phyloP scores from a whole-genome alignment of 2,113 vertebrate genomes.

The Zosterops japonicus region DNA sequence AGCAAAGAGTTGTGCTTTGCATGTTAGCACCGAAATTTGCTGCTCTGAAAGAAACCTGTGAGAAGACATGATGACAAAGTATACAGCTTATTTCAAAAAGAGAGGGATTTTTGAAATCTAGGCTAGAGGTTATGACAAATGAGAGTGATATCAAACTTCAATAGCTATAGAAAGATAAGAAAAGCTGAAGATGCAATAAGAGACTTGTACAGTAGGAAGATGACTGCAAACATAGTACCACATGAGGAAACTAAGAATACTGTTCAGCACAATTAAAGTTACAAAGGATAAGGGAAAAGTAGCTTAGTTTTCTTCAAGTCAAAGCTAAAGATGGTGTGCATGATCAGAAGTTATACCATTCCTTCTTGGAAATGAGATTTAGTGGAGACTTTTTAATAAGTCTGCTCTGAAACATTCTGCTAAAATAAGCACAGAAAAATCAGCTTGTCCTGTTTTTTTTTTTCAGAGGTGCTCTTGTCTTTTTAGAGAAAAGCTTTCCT shows the following conservation, averaged over 20 bases:
- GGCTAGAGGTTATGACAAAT: slow-evolving; percentile 26
- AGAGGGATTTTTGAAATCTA: background rate
- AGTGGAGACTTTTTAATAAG: background rate
- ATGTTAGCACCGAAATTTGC: background rate
- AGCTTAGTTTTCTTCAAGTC: slow-evolving; percentile 19
- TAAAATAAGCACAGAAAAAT: slow-evolving; percentile 40
- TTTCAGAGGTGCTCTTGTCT: background rate
- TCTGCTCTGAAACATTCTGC: background rate
- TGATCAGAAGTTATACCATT: background rate
- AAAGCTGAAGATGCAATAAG: slow-evolving; percentile 29
- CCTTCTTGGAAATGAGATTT: slow-evolving; percentile 3
- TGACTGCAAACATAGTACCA: background rate
- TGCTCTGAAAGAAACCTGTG: background rate
- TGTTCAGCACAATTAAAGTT: slow-evolving; percentile 57
- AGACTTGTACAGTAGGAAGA: slow-evolving; percentile 31
- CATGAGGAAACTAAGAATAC: slow-evolving; percentile 44
- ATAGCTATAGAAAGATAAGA: slow-evolving; percentile 35
- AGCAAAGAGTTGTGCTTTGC: background rate
- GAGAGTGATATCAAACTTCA: background rate
- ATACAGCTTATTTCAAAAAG: background rate
- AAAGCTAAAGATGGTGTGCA: slow-evolving; percentile 40
- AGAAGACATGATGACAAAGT: background rate
- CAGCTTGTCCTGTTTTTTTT: background rate
- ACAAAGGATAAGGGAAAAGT: slow-evolving; percentile 30
- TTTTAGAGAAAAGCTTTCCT: slow-evolving; percentile 5